Evolutionary conservation across 2,113 vertebrate genomes (phyloP).

Genomic region (Antennarius striatus): DNA sequence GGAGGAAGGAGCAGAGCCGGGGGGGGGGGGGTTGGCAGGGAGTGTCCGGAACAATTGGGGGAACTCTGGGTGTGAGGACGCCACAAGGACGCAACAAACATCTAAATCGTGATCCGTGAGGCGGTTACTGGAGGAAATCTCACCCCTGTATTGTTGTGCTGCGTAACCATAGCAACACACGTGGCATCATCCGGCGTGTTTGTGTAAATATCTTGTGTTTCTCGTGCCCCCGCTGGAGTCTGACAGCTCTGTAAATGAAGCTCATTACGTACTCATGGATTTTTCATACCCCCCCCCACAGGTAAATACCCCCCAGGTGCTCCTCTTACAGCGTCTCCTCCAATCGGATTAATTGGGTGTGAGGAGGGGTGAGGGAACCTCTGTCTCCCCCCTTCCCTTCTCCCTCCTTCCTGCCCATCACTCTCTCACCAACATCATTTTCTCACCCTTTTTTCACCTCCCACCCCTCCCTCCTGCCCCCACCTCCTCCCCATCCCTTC

Average conservation of each 20-base stretch:
- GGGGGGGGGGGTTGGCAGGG: not conserved
- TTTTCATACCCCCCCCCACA: constrained; percentile 75
- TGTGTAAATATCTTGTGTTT: constrained; percentile 58
- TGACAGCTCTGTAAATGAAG: constrained; percentile 77
- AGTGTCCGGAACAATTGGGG: constrained; percentile 33
- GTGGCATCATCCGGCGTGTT: constrained; percentile 13
- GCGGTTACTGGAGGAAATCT: not conserved
- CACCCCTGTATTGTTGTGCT: not conserved
- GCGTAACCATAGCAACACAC: constrained; percentile 2
- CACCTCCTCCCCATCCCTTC: constrained; percentile 20
- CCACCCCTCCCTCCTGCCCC: constrained; percentile 10
- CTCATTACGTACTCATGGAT: constrained; percentile 79
- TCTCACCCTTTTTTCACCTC: constrained; percentile 40
- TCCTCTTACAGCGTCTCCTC: constrained; percentile 55
- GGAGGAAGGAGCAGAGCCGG: constrained; percentile 33
- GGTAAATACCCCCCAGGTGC: constrained; percentile 77
- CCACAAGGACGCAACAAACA: constrained; percentile 50
- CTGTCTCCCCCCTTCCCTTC: not conserved
- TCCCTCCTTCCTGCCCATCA: not conserved
- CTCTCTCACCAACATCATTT: constrained; percentile 35
- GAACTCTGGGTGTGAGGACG: constrained; percentile 57
- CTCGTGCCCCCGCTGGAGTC: constrained; percentile 47
- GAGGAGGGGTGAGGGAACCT: constrained; percentile 25
- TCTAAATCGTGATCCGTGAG: not conserved
- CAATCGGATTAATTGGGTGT: constrained; percentile 67